Evolutionary conservation across 2,888 invertebrate species (phyloP), one percentile per base, ranked within the genome.

Genomic region (Stegophylla sp.): DNA sequence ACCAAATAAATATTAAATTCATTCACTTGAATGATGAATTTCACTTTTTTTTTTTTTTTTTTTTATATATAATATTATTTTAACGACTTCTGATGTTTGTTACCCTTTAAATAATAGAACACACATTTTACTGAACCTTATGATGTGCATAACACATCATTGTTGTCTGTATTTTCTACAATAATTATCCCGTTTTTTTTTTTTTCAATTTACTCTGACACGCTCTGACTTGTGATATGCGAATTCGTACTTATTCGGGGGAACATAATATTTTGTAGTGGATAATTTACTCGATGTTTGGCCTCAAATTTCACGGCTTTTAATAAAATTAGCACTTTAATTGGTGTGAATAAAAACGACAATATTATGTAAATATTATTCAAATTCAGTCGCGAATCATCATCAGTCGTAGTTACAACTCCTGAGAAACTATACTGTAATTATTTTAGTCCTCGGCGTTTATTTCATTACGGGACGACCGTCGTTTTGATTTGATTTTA

Each of bases 241-340:
- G 7, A 34, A 34, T 34, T 34, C 34, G 15, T 48, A 34, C 23
- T 53, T 51, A 28, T 53, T 34, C 12, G 34, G 12, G 1, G 28
- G n/a, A n/a, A n/a, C n/a, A n/a, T n/a, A 34, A 45, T 45, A 66
- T 69, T 69, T 20, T 51, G 3, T 34, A 34, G 53, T 53, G 34
- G 0, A 5, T n/a, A 51, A 48, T 67, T 26, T 20, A n/a, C 61
- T 28, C 61, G 17, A 34, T 15, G 12, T 59, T 59, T 9, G 28
- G 20, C 34, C 34, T 34, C 13, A 3, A 74, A 48, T 48, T 43
- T 15, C 20, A 20, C 15, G 20, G 34, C 15, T 48, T 59, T 71
- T 28, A 63, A 63, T 51, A 48, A 23, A 48, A 74, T 74, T 74
- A 63, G 4, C 34, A 63, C 20, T 63, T 74, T 51, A 48, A 48